These are phyloP conservation scores for Ptychoptera albimana DNA, from an alignment of 2,888 invertebrate genomes.

Conservation along the genomic window DNA sequence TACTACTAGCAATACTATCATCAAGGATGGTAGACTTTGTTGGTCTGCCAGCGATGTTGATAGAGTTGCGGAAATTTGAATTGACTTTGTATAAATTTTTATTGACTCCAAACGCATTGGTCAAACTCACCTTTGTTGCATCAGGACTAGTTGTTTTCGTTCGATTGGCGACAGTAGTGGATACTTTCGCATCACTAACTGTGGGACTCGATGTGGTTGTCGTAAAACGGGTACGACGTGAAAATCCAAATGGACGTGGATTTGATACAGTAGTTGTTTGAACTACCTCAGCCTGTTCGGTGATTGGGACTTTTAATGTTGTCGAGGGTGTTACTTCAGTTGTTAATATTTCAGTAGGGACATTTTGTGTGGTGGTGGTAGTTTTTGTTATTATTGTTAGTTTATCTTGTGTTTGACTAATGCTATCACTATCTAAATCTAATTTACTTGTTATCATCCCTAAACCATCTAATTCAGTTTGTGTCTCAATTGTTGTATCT, in stretches of 20 bases:
- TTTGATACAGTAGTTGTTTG: constrained; percentile 12
- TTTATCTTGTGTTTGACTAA: too few species aligned
- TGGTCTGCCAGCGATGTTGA: too few species aligned
- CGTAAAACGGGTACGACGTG: constrained; percentile 31
- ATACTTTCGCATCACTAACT: not conserved
- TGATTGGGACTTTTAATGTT: constrained; percentile 12
- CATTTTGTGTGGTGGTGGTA: constrained; percentile 22
- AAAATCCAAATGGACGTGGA: constrained; percentile 36
- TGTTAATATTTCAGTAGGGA: constrained; percentile 15
- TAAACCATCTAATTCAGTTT: too few species aligned
- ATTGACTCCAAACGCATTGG: not conserved
- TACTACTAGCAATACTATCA: too few species aligned
- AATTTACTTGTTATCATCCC: not conserved
- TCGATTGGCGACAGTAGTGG: not conserved
- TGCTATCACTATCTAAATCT: not conserved
- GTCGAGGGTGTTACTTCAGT: constrained; percentile 12
- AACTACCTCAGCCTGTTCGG: not conserved
- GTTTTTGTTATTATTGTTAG: constrained; percentile 10
- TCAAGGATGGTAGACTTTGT: too few species aligned
- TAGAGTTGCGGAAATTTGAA: too few species aligned
- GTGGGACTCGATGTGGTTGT: constrained; percentile 1
- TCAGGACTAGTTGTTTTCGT: not conserved
- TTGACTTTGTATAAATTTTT: not conserved
- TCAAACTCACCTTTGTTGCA: constrained; percentile 1
- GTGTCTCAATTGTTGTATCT: not conserved